Conservation (phyloP, 2,113 vertebrate species). For the Calyptommatus sinebrachiatus region DNA sequence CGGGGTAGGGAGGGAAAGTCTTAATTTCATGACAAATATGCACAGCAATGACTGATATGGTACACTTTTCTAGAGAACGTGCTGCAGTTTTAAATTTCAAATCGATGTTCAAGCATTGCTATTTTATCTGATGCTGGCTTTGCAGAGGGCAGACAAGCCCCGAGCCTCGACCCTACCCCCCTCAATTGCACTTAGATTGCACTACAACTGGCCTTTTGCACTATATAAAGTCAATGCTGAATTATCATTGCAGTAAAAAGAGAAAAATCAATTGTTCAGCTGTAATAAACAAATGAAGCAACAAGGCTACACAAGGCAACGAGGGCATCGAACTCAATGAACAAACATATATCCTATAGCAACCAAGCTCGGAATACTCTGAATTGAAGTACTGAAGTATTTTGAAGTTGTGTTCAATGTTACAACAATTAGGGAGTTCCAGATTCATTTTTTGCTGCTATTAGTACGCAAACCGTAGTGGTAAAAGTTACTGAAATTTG, state of each 20-base stretch:
- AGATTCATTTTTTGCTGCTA: neutral
- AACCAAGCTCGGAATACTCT: neutral
- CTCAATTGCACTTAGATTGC: neutral
- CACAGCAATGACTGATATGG: neutral
- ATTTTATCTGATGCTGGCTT: neutral
- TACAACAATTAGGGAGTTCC: neutral
- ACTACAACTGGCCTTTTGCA: neutral
- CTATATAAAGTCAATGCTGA: neutral
- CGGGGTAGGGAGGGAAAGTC: too few species aligned
- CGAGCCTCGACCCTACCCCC: neutral
- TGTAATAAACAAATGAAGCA: neutral
- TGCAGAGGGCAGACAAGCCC: neutral
- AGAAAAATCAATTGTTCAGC: conserved; percentile 7
- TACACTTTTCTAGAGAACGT: neutral
- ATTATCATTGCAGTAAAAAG: neutral
- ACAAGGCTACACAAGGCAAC: neutral
- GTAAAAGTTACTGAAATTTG: neutral
- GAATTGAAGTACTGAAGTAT: neutral
- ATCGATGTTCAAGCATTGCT: neutral
- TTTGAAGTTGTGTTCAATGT: neutral
- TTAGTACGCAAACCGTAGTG: neutral
- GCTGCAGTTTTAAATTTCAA: neutral
- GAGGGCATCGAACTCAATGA: neutral
- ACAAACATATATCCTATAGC: neutral
- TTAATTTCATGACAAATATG: neutral